A percentile compares a stretch with the other conserved stretches of the same genome.
Evolutionary conservation across 2,888 invertebrate species (phyloP).

Genomic region (Ectropis crepuscularia): DNA sequence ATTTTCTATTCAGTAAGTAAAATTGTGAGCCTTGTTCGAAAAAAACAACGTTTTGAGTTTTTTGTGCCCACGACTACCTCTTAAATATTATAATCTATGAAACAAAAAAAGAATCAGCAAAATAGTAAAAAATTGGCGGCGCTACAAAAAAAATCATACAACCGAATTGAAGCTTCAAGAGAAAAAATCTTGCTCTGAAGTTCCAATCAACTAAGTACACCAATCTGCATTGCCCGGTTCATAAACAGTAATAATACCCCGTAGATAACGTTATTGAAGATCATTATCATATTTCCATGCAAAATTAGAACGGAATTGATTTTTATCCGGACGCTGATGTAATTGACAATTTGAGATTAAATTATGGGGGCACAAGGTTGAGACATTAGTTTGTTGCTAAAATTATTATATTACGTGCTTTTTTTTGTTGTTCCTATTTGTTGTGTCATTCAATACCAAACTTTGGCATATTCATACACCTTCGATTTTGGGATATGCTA

Average conservation of each 20-base stretch:
- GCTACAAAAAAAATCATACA: no score
- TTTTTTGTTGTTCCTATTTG: not conserved
- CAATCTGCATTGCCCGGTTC: not conserved
- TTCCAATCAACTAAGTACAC: not conserved
- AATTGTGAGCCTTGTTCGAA: no score
- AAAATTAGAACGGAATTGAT: slow-evolving; percentile 40
- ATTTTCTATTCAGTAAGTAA: no score
- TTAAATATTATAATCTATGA: no score
- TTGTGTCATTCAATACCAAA: not conserved
- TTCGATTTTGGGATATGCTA: no score
- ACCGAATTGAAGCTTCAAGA: no score
- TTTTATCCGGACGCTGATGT: slow-evolving; percentile 34
- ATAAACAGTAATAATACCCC: slow-evolving; percentile 28
- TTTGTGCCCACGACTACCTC: no score
- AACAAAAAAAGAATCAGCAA: no score
- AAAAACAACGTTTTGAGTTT: no score
- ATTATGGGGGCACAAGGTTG: slow-evolving; percentile 22
- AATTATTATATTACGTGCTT: not conserved
- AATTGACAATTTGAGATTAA: slow-evolving; percentile 33
- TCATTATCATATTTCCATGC: slow-evolving; percentile 35
- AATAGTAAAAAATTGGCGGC: no score
- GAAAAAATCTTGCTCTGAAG: no score
- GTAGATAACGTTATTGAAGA: slow-evolving; percentile 34
- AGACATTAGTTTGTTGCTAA: not conserved
- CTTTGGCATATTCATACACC: no score